phyloP scores from a whole-genome alignment of 1,140 invertebrate genomes.

The Fopius arisanus region DNA sequence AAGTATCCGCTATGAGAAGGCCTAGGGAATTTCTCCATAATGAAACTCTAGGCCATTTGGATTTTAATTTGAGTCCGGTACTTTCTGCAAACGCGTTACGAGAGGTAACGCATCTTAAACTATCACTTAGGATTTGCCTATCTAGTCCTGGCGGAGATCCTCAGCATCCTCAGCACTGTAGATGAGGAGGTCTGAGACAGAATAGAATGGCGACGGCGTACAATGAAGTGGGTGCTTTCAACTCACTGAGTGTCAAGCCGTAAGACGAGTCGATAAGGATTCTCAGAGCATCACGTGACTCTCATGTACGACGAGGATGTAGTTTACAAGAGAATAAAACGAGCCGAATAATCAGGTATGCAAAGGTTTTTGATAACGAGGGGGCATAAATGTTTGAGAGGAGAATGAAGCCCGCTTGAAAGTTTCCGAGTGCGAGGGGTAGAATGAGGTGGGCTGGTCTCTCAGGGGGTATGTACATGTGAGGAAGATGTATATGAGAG shows the following conservation, averaged over 20 bases:
- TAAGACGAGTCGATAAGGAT: constrained; percentile 16
- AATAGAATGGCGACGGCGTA: neutral
- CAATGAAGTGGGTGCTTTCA: neutral
- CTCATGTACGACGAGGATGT: constrained; percentile 5
- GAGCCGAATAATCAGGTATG: constrained; percentile 50
- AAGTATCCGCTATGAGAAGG: no score
- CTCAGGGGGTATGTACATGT: neutral
- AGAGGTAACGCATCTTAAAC: neutral
- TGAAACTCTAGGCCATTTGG: neutral
- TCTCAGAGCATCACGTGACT: neutral
- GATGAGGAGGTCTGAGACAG: neutral
- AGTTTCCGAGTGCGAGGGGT: neutral
- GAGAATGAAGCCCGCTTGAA: neutral
- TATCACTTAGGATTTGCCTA: constrained; percentile 8
- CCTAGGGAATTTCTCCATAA: no score
- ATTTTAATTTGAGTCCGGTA: neutral
- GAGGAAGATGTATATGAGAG: neutral
- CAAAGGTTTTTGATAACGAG: constrained; percentile 49
- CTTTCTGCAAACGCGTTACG: neutral
- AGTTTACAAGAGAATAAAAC: constrained; percentile 43
- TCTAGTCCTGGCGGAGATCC: neutral
- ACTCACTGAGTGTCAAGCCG: constrained; percentile 8
- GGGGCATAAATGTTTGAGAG: constrained; percentile 37
- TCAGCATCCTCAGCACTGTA: no score
- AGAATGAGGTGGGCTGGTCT: neutral